Percentiles rank a stretch among this genome's conserved stretches.
These are phyloP conservation scores for Decapterus maruadsi DNA, from an alignment of 2,797 vertebrate species.

Conservation along the genomic window DNA sequence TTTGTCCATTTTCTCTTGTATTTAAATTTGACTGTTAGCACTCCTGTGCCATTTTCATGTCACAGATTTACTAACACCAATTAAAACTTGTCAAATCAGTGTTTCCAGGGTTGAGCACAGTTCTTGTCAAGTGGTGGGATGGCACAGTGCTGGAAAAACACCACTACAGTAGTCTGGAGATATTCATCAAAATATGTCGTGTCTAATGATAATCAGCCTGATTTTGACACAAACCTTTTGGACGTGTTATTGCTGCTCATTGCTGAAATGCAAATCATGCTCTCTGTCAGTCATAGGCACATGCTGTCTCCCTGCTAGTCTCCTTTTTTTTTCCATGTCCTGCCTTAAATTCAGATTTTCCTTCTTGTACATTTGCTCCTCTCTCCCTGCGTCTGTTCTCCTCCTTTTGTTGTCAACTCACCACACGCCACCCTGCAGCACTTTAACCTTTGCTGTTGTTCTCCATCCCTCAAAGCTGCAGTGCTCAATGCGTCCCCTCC, in stretches of 20 bases:
- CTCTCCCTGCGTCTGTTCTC: constrained; percentile 48
- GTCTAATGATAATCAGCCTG: constrained; percentile 49
- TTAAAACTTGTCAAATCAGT: constrained; percentile 76
- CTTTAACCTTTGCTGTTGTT: constrained; percentile 80
- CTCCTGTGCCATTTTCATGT: constrained; percentile 49
- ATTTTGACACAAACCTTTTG: constrained; percentile 59
- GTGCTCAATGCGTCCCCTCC: constrained; percentile 63
- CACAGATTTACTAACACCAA: constrained; percentile 74
- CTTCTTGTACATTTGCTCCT: constrained; percentile 31
- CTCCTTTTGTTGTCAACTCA: constrained; percentile 71
- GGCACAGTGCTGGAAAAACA: constrained; percentile 23
- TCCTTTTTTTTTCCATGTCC: constrained; percentile 7
- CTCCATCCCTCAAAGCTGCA: constrained; percentile 71
- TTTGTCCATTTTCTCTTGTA: constrained; percentile 17
- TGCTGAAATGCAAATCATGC: constrained; percentile 55
- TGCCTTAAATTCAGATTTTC: constrained; percentile 39
- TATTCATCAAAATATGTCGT: constrained; percentile 60
- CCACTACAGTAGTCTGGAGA: constrained; percentile 25
- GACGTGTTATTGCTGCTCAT: constrained; percentile 44
- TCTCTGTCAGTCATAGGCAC: constrained; percentile 44
- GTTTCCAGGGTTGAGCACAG: constrained; percentile 47
- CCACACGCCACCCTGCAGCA: constrained; percentile 61
- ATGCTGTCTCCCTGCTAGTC: constrained; percentile 29
- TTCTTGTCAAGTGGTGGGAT: constrained; percentile 42
- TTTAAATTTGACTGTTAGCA: constrained; percentile 20